Conservation (phyloP, 2,113 vertebrate genomes). For the Apistogramma diplotaenia region DNA sequence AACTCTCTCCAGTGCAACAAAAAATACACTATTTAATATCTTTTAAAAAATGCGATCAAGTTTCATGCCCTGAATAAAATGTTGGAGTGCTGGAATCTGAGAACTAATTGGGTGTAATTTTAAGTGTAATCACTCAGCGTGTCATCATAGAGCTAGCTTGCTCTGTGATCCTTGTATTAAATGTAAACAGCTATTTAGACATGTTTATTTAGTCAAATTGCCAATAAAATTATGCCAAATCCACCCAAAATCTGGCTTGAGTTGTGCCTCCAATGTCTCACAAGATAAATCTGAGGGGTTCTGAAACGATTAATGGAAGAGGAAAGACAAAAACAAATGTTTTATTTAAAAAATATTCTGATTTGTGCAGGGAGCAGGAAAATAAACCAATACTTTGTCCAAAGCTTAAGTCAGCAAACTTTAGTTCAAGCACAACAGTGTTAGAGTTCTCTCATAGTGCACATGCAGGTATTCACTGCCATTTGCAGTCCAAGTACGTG, state of each 20-base stretch:
- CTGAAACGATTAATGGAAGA: background rate
- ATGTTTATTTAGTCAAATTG: background rate
- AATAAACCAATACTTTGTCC: conserved; percentile 7
- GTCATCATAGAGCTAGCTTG: background rate
- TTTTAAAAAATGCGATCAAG: background rate
- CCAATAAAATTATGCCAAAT: background rate
- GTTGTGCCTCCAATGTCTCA: background rate
- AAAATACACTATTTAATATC: background rate
- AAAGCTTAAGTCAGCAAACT: background rate
- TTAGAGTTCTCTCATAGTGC: too few relatives aligned
- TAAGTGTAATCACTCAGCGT: background rate
- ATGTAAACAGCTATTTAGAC: background rate
- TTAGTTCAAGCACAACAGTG: background rate
- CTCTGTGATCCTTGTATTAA: background rate
- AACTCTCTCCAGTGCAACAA: background rate
- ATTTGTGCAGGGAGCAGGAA: conserved; percentile 6
- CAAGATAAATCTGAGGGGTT: too few relatives aligned
- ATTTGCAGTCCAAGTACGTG: too few relatives aligned
- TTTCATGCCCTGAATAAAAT: background rate
- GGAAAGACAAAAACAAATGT: background rate
- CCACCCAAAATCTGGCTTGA: background rate
- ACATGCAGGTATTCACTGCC: too few relatives aligned
- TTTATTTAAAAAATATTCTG: conserved; percentile 38
- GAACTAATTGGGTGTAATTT: background rate
- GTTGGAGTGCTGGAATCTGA: background rate